Conservation (phyloP, 2,113 vertebrate genomes). For the Nipponia nippon region DNA sequence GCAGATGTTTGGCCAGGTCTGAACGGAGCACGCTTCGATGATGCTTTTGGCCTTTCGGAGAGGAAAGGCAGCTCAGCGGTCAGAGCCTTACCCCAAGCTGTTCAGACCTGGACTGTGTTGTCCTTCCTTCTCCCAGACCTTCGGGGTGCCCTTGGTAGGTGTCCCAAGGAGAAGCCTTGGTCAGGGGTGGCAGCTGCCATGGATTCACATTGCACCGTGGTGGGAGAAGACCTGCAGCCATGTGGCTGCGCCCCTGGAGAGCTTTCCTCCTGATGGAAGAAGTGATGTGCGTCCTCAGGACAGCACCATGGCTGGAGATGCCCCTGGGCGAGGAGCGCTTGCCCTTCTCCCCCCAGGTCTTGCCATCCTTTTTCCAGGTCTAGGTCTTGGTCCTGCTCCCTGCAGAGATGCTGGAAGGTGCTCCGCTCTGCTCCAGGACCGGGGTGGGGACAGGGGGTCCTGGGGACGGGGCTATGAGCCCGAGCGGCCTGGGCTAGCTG, state of each 20-base stretch:
- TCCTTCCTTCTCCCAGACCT: neutral
- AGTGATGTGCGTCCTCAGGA: neutral
- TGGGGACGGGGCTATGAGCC: neutral
- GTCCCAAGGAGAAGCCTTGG: neutral
- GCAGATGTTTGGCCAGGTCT: neutral
- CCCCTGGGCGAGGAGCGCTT: neutral
- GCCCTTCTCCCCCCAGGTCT: neutral
- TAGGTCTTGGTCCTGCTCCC: neutral
- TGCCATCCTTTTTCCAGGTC: neutral
- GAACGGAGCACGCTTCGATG: rapidly evolving
- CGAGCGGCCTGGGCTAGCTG: neutral
- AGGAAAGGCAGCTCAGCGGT: neutral
- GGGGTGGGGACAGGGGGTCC: neutral
- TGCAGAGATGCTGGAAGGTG: neutral
- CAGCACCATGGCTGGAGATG: neutral
- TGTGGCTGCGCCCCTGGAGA: too few species aligned
- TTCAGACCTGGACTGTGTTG: neutral
- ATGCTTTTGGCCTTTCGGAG: neutral
- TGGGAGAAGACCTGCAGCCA: neutral
- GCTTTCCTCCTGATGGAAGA: neutral
- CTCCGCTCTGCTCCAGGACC: neutral
- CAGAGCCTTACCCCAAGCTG: neutral
- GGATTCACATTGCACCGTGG: too few species aligned
- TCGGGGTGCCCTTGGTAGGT: neutral
- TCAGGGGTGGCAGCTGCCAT: neutral